These are phyloP conservation scores for Phortica magna DNA, from an alignment of 2,888 invertebrate genomes.

Conservation along the genomic window DNA sequence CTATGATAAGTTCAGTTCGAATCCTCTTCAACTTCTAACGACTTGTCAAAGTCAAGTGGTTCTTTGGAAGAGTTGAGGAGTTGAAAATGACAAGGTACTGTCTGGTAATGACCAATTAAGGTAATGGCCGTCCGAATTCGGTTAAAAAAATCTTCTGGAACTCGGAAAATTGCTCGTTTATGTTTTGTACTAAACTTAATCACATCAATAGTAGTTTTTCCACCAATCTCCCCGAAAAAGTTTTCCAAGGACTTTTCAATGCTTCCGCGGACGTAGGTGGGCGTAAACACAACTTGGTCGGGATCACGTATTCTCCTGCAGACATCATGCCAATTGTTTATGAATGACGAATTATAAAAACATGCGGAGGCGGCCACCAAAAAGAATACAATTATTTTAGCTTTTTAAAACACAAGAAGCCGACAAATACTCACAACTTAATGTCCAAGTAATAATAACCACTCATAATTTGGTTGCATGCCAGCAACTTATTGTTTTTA, in stretches of 20 bases:
- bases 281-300: conserved; percentile 76
- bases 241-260: conserved; percentile 79
- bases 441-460: conserved; percentile 80
- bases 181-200: conserved; percentile 79
- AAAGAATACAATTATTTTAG: conserved; percentile 19
- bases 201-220: conserved; percentile 80
- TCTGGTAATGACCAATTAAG: conserved; percentile 79
- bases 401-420: conserved; percentile 45
- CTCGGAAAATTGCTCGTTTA: conserved; percentile 80
- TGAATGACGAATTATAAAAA: background rate
- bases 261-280: conserved; percentile 81
- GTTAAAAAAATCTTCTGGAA: conserved; percentile 79
- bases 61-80: conserved; percentile 79
- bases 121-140: conserved; percentile 81
- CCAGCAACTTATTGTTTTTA: conserved; percentile 11
- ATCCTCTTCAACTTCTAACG: background rate
- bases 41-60: conserved; percentile 53
- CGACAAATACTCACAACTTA: conserved; percentile 79
- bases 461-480: conserved; percentile 69
- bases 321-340: conserved; percentile 14
- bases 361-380: conserved; percentile 24
- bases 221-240: conserved; percentile 81
- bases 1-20: background rate
- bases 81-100: conserved; percentile 79
- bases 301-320: conserved; percentile 78